A percentile compares a stretch with the other conserved stretches of the same genome.
Evolutionary conservation across 2,888 invertebrate genomes (phyloP).

Genomic region (Drosophila neotestacea): DNA sequence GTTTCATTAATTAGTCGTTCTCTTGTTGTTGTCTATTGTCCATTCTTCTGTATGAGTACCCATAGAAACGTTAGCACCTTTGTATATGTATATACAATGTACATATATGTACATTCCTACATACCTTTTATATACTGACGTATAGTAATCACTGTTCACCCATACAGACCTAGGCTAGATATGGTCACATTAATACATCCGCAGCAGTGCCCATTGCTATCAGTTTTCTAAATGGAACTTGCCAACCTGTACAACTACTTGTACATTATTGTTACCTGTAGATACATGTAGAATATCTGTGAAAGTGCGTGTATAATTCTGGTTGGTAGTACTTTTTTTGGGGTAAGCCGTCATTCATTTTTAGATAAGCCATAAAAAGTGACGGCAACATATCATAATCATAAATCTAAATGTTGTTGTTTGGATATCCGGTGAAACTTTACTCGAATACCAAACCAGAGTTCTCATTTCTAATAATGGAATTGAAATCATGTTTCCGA

Average conservation of each 20-base stretch:
- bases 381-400: conserved; percentile 58
- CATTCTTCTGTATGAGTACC: conserved; percentile 48
- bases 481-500: conserved; percentile 11
- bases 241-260: conserved; percentile 34
- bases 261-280: conserved; percentile 9
- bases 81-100: not conserved
- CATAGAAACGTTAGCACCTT: conserved; percentile 60
- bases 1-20: conserved; percentile 59
- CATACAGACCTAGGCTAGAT: conserved; percentile 30
- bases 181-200: conserved; percentile 61
- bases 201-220: conserved; percentile 44
- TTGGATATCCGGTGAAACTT: conserved; percentile 75
- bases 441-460: conserved; percentile 32
- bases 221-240: conserved; percentile 68
- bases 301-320: conserved; percentile 11
- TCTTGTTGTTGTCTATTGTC: conserved; percentile 37
- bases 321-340: conserved; percentile 21
- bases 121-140: no score
- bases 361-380: conserved; percentile 74
- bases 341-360: conserved; percentile 33
- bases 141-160: conserved; percentile 17
- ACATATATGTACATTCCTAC: not conserved
- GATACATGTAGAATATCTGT: conserved; percentile 4
- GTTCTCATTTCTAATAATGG: conserved; percentile 28
- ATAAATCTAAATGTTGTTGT: conserved; percentile 73